A percentile compares a stretch with the other conserved stretches of the same genome.
These are phyloP conservation scores for Anas georgica DNA, from an alignment of 2,797 vertebrate genomes.

Conservation along the genomic window DNA sequence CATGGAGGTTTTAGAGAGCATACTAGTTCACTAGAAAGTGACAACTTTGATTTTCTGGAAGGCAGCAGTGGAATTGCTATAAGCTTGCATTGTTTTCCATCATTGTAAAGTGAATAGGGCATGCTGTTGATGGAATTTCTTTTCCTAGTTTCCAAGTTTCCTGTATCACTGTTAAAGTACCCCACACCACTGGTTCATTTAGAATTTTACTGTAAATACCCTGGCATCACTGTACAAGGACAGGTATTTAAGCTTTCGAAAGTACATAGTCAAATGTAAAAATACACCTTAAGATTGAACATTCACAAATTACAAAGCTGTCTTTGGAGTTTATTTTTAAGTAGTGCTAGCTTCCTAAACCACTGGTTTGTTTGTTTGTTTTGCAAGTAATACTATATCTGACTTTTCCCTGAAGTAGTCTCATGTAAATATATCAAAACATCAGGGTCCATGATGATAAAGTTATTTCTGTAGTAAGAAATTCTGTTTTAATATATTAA, in stretches of 20 bases:
- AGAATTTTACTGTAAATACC: not conserved
- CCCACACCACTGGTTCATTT: not conserved
- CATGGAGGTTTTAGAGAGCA: not conserved
- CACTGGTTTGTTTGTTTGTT: not conserved
- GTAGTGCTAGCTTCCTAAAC: not conserved
- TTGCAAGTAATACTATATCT: not conserved
- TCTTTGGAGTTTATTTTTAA: not conserved
- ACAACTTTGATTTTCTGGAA: not conserved
- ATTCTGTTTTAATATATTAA: not conserved
- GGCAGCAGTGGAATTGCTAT: not conserved
- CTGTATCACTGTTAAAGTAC: not conserved
- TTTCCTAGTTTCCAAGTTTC: not conserved
- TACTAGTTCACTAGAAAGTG: not conserved
- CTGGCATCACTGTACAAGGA: not conserved
- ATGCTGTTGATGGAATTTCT: not conserved
- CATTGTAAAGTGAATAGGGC: not conserved
- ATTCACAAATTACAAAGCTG: not conserved
- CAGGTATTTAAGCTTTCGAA: not conserved
- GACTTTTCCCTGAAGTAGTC: not conserved
- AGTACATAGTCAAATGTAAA: not conserved
- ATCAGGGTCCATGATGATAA: not conserved
- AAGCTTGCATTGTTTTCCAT: not conserved
- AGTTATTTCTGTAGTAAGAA: conserved; percentile 1
- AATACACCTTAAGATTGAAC: not conserved
- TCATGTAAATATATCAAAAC: not conserved